Percentiles rank a stretch among this genome's conserved stretches.
Evolutionary conservation across 2,888 invertebrate genomes (phyloP).

Genomic region (Mellilla xanthometata): DNA sequence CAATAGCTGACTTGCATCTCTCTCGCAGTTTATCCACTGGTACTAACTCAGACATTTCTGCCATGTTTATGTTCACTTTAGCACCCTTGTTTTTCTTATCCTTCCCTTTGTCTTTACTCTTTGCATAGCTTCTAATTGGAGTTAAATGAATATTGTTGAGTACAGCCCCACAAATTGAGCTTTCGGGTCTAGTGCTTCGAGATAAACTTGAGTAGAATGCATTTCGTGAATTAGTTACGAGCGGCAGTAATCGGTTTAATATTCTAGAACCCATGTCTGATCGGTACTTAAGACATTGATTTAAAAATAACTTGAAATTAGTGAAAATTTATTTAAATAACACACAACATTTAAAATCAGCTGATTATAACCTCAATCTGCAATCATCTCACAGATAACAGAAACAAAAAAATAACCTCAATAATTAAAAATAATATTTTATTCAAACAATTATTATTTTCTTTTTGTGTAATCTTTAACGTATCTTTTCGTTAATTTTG

Average conservation of each 20-base stretch:
- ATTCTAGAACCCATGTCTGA: slow-evolving; percentile 56
- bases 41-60: slow-evolving; percentile 87
- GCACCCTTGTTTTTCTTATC: slow-evolving; percentile 74
- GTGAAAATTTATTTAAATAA: too few species aligned
- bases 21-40: slow-evolving; percentile 86
- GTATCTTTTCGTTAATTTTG: too few species aligned
- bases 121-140: slow-evolving; percentile 84
- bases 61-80: slow-evolving; percentile 86
- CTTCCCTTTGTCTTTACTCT: slow-evolving; percentile 88
- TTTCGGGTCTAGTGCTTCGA: slow-evolving; percentile 31
- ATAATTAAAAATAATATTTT: too few species aligned
- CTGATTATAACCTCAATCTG: too few species aligned
- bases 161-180: slow-evolving; percentile 26
- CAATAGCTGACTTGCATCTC: slow-evolving; percentile 86
- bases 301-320: too few species aligned
- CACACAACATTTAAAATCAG: too few species aligned
- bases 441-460: too few species aligned
- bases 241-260: slow-evolving; percentile 51
- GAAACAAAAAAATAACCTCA: too few species aligned
- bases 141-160: slow-evolving; percentile 39
- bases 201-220: slow-evolving; percentile 35
- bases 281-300: too few species aligned
- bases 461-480: too few species aligned
- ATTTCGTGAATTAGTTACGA: slow-evolving; percentile 43
- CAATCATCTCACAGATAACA: too few species aligned